A percentile compares a stretch with the other conserved stretches of the same genome.
Evolutionary conservation across 92 coral and sea anemone species (phyloP).

Genomic region (Bergia puertoricense): DNA sequence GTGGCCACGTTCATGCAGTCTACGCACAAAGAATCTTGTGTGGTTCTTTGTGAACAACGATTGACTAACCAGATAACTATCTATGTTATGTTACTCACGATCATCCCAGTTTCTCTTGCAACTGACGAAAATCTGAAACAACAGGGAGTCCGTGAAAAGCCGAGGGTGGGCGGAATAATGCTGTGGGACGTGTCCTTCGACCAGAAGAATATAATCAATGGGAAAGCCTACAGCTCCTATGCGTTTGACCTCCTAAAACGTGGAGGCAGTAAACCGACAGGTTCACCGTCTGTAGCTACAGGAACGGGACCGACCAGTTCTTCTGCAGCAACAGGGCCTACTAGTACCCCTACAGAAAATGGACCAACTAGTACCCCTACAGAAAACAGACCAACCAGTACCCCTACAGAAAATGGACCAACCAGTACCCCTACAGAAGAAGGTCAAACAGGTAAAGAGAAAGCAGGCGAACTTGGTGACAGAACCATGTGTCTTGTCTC

Average conservation of each 20-base stretch:
- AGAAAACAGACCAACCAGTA: neutral
- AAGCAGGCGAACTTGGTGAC: neutral
- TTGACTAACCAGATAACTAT: too few relatives aligned
- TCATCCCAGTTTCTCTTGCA: neutral
- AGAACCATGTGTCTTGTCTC: neutral
- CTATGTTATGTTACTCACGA: neutral
- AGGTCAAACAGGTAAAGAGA: neutral
- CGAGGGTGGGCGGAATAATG: constrained; percentile 78
- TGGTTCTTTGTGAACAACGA: too few relatives aligned
- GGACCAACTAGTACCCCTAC: neutral
- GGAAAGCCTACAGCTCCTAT: constrained; percentile 61
- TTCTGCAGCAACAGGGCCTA: neutral
- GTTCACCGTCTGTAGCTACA: neutral
- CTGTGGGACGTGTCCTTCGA: constrained; percentile 86
- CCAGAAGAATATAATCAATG: constrained; percentile 68
- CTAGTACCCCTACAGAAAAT: neutral
- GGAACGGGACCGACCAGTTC: neutral
- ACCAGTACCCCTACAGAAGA: neutral
- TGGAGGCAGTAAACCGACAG: neutral
- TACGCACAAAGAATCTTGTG: too few relatives aligned
- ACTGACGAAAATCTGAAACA: neutral
- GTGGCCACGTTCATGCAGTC: too few relatives aligned
- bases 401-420: neutral
- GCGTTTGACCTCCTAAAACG: constrained; percentile 18
- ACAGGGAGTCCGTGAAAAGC: constrained; percentile 78